Evolutionary conservation across 2,113 vertebrate species (phyloP).

Genomic region (Zeus faber): DNA sequence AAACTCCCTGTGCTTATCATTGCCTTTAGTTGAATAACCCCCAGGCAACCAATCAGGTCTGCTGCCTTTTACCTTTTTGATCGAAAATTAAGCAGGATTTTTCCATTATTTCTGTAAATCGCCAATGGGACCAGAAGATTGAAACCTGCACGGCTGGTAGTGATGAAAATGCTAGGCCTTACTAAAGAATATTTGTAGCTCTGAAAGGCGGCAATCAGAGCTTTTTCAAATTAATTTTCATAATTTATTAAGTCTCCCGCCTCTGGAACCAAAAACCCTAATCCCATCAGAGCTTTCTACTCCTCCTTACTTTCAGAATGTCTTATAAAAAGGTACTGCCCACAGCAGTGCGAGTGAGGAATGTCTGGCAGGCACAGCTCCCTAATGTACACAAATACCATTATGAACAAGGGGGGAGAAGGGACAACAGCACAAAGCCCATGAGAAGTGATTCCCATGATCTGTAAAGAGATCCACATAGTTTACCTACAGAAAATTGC

Average conservation of each 20-base stretch:
- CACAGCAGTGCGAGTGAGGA: conserved; percentile 18
- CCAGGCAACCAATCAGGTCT: neutral
- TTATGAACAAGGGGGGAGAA: conserved; percentile 32
- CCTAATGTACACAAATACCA: conserved; percentile 42
- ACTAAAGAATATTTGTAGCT: neutral
- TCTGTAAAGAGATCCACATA: too few species aligned
- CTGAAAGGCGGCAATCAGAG: neutral
- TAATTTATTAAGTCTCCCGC: neutral
- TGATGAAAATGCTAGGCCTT: neutral
- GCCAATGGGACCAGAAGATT: neutral
- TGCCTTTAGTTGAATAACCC: neutral
- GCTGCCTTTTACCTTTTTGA: neutral
- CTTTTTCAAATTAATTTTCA: neutral
- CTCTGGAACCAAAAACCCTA: neutral
- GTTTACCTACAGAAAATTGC: too few species aligned
- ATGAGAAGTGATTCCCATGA: too few species aligned
- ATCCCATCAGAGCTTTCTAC: conserved; percentile 1
- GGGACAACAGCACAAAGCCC: conserved; percentile 24
- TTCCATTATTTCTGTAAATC: neutral
- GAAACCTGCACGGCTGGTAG: neutral
- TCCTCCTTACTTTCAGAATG: neutral
- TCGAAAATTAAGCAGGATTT: neutral
- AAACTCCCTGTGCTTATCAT: too few species aligned
- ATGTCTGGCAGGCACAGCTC: conserved; percentile 37
- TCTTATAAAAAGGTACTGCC: neutral